Evolutionary conservation across 2,113 vertebrate species (phyloP).

Genomic region (Pithys albifrons): DNA sequence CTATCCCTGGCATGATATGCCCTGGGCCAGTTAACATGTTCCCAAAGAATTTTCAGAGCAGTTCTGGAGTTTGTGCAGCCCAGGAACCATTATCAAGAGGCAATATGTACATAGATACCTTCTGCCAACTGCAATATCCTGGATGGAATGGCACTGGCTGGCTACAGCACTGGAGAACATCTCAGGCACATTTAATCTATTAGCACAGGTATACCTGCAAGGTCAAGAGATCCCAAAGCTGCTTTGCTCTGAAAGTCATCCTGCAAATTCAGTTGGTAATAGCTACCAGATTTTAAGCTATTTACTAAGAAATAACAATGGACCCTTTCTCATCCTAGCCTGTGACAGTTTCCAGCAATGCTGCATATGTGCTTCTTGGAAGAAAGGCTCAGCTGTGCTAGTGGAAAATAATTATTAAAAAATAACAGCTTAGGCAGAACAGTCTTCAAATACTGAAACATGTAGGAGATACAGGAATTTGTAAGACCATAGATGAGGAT

Average conservation of each 20-base stretch:
- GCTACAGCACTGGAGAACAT: background rate
- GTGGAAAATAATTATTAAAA: background rate
- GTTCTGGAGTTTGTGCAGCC: background rate
- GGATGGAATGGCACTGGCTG: background rate
- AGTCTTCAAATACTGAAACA: background rate
- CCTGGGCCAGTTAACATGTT: background rate
- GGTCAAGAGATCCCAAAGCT: background rate
- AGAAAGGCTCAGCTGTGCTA: background rate
- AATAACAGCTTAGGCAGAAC: background rate
- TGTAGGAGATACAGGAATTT: background rate
- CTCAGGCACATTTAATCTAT: background rate
- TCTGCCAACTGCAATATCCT: background rate
- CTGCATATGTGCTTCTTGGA: background rate
- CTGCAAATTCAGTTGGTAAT: background rate
- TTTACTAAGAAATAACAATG: background rate
- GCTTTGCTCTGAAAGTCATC: background rate
- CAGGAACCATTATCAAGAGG: background rate
- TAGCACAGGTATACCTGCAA: background rate
- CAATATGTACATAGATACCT: background rate
- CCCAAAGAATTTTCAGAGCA: background rate
- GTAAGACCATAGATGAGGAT: background rate
- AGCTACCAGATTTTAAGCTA: background rate
- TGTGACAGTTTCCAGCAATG: background rate
- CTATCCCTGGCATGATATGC: background rate
- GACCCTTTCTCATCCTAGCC: background rate